Evolutionary conservation across 1,140 invertebrate genomes (phyloP).

Genomic region (Neodiprion virginianus): DNA sequence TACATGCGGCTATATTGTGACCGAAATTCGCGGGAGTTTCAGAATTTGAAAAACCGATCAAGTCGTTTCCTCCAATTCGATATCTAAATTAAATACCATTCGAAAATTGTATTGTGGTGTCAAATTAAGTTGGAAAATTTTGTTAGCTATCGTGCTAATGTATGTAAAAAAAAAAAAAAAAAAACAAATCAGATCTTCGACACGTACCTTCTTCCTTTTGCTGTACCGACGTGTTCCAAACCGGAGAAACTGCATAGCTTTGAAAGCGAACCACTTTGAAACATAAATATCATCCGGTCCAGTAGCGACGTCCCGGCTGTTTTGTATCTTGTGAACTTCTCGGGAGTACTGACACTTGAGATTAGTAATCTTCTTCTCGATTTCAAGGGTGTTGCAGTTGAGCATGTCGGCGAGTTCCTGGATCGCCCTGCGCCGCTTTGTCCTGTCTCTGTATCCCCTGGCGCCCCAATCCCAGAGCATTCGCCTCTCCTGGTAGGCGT

Average conservation of each 20-base stretch:
- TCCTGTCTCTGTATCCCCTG: constrained; percentile 58
- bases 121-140: too few species aligned
- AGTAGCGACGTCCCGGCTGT: constrained; percentile 36
- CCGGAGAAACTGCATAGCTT: constrained; percentile 46
- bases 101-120: too few species aligned
- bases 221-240: constrained; percentile 43
- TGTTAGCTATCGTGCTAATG: too few species aligned
- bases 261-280: constrained; percentile 48
- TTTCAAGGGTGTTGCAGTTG: constrained; percentile 58
- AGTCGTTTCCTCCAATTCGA: too few species aligned
- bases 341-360: constrained; percentile 60
- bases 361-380: constrained; percentile 63
- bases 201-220: constrained; percentile 42
- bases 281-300: constrained; percentile 43
- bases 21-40: too few species aligned
- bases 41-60: too few species aligned
- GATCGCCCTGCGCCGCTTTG: constrained; percentile 57
- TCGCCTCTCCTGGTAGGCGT: constrained; percentile 59
- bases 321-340: constrained; percentile 59
- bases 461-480: constrained; percentile 61
- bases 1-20: too few species aligned
- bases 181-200: too few species aligned
- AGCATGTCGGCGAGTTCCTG: constrained; percentile 59
- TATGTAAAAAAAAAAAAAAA: too few species aligned
- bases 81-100: too few species aligned